Conservation (phyloP, 2,113 vertebrate genomes). For the Scomber colias region DNA sequence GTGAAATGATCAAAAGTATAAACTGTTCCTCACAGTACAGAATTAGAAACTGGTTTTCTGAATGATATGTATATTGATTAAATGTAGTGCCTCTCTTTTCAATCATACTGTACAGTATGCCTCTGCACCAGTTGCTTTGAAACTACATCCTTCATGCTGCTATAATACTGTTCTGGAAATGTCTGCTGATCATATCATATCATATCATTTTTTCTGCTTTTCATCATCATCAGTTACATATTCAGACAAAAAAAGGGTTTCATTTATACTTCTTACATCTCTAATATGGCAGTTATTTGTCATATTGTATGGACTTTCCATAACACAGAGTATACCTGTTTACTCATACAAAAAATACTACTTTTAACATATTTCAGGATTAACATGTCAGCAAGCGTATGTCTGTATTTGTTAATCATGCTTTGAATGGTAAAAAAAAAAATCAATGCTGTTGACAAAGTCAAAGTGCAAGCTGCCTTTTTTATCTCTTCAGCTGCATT, state of each 20-base stretch:
- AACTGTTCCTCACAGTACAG: constrained; percentile 42
- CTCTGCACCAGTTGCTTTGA: constrained; percentile 66
- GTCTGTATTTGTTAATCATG: neutral
- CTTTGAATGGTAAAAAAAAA: neutral
- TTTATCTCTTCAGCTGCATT: neutral
- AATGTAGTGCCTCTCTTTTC: constrained; percentile 80
- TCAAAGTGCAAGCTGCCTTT: neutral
- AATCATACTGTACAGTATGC: constrained; percentile 66
- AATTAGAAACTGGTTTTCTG: constrained; percentile 58
- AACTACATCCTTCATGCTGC: constrained; percentile 66
- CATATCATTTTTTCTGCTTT: constrained; percentile 19
- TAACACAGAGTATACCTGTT: constrained; percentile 47
- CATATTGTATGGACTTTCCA: constrained; percentile 39
- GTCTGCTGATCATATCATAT: constrained; percentile 54
- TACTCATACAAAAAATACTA: constrained; percentile 1
- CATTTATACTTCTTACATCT: constrained; percentile 5
- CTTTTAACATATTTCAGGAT: neutral
- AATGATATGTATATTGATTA: constrained; percentile 70
- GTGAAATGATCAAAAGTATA: constrained; percentile 23
- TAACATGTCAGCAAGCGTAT: neutral
- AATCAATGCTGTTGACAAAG: neutral
- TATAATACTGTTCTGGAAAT: constrained; percentile 50
- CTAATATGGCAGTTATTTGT: constrained; percentile 29
- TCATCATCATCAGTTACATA: constrained; percentile 36
- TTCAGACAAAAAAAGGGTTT: constrained; percentile 36